These are phyloP conservation scores for Rutpela maculata DNA, from an alignment of 2,888 invertebrate species.

Conservation along the genomic window DNA sequence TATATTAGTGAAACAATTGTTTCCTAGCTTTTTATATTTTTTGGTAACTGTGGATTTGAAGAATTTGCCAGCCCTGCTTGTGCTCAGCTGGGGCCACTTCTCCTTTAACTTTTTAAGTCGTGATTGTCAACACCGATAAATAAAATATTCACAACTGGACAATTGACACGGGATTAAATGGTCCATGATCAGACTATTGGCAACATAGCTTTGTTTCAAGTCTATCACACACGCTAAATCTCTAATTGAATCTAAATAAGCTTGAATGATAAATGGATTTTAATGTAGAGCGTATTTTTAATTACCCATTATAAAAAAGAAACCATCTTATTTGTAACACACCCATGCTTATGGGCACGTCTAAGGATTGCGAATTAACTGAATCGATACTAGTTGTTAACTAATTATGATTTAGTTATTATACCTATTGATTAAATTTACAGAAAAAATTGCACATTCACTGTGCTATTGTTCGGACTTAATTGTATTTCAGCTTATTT, in stretches of 20 bases:
- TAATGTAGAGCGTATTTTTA: conserved; percentile 3
- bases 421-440: conserved; percentile 3
- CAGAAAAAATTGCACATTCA: conserved; percentile 1
- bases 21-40: too few species aligned
- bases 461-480: conserved; percentile 1
- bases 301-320: conserved; percentile 7
- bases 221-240: neutral
- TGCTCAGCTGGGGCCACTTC: too few species aligned
- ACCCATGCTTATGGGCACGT: conserved; percentile 17
- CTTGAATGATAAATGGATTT: neutral
- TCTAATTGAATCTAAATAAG: neutral
- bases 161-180: too few species aligned
- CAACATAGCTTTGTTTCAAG: neutral
- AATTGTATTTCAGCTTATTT: neutral
- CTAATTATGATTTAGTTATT: conserved; percentile 5
- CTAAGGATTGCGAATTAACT: neutral
- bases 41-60: too few species aligned
- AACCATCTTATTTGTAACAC: conserved; percentile 6
- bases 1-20: too few species aligned
- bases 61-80: too few species aligned
- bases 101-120: too few species aligned
- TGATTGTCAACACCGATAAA: too few species aligned
- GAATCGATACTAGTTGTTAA: conserved; percentile 9
- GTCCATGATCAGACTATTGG: too few species aligned
- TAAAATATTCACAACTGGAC: too few species aligned